Conservation (phyloP, 2,888 invertebrate genomes). For the Meta bourneti region DNA sequence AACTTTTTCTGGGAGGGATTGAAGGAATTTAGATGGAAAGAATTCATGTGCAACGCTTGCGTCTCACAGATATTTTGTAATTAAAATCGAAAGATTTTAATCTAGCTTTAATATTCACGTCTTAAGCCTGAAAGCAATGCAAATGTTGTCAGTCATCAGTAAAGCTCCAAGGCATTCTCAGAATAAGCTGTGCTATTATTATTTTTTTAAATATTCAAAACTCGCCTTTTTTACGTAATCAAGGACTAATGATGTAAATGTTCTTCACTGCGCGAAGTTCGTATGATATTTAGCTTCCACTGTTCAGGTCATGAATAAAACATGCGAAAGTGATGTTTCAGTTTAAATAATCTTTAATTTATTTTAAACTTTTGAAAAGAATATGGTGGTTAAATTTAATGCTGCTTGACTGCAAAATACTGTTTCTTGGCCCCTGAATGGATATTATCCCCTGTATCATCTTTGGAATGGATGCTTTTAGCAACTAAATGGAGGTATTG, state of each 20-base stretch:
- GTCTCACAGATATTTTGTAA: slow-evolving; percentile 22
- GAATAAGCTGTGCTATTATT: not conserved
- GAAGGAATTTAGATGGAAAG: slow-evolving; percentile 9
- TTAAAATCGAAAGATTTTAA: slow-evolving; percentile 31
- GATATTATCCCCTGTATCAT: no score
- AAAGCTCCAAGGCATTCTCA: not conserved
- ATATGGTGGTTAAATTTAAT: not conserved
- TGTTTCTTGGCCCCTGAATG: no score
- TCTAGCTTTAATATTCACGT: slow-evolving; percentile 16
- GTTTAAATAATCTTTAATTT: not conserved
- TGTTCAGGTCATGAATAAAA: not conserved
- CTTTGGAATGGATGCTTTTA: no score
- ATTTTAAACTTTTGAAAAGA: not conserved
- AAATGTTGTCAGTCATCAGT: not conserved
- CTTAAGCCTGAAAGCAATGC: not conserved
- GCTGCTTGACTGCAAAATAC: not conserved
- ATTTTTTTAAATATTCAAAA: not conserved
- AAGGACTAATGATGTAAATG: not conserved
- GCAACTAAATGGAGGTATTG: no score
- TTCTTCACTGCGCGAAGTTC: not conserved
- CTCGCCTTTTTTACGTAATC: not conserved
- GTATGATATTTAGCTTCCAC: not conserved
- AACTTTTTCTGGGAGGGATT: not conserved
- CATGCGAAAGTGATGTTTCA: not conserved
- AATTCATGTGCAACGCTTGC: slow-evolving; percentile 9